These are phyloP conservation scores for Chrysemys picta DNA, from an alignment of 2,113 vertebrate species.

Conservation along the genomic window DNA sequence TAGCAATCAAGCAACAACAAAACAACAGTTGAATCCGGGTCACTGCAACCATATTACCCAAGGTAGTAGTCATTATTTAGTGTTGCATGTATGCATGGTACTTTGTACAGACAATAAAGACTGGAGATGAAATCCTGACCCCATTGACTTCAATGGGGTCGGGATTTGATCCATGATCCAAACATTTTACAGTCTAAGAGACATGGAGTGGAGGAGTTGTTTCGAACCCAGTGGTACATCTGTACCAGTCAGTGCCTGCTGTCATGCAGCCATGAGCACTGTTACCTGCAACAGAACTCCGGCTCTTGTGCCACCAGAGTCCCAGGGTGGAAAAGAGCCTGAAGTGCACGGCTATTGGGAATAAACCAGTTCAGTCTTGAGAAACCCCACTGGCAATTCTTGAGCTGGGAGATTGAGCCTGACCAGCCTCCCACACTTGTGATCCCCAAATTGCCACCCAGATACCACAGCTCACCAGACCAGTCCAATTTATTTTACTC, in stretches of 20 bases:
- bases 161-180: accelerated
- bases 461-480: neutral
- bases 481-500: neutral
- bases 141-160: accelerated
- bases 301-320: accelerated
- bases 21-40: neutral
- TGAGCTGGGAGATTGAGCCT: accelerated
- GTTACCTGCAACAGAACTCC: neutral
- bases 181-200: accelerated
- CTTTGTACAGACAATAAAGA: accelerated
- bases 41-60: neutral
- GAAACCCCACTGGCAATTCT: neutral
- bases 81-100: neutral
- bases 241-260: neutral
- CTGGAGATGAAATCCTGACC: accelerated
- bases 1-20: accelerated
- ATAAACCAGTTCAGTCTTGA: neutral
- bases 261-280: accelerated
- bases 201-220: accelerated
- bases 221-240: accelerated
- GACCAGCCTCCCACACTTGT: neutral
- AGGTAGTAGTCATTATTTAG: accelerated
- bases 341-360: neutral
- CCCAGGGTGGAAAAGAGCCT: accelerated
- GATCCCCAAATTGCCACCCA: neutral